Evolutionary conservation across 2,113 vertebrate species (phyloP).

Genomic region (Siphamia tubifer): DNA sequence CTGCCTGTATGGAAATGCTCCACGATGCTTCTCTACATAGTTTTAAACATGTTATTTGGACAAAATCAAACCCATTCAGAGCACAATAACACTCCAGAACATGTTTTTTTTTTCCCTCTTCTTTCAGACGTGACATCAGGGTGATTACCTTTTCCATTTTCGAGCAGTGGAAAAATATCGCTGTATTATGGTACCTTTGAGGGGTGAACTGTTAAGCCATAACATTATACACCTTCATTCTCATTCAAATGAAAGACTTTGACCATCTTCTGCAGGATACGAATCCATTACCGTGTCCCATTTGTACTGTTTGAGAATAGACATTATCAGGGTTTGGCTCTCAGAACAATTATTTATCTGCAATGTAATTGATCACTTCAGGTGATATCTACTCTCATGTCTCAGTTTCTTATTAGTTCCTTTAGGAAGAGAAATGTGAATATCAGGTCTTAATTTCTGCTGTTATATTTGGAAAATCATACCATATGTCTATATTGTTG

Average conservation of each 20-base stretch:
- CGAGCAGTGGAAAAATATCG: conserved; percentile 41
- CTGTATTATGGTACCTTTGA: conserved; percentile 10
- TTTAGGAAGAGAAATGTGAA: no score
- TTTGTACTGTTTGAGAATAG: not conserved
- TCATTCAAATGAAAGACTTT: conserved; percentile 54
- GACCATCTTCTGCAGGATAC: conserved; percentile 33
- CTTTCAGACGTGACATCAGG: conserved; percentile 26
- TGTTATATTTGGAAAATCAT: no score
- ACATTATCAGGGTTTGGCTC: not conserved
- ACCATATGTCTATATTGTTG: no score
- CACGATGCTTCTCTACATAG: conserved; percentile 9
- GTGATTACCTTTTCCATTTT: conserved; percentile 44
- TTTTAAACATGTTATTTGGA: conserved; percentile 17
- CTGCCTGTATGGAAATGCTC: conserved; percentile 17
- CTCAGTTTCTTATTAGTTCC: not conserved
- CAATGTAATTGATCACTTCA: not conserved
- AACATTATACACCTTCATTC: conserved; percentile 33
- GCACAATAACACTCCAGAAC: not conserved
- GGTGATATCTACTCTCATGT: not conserved
- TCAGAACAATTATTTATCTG: not conserved
- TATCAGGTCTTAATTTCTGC: no score
- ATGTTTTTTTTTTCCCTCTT: conserved; percentile 18
- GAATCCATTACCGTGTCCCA: conserved; percentile 38
- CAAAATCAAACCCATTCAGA: not conserved
- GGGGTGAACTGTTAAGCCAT: conserved; percentile 17